Base-by-base conservation (phyloP, 2,888 invertebrate genomes). In the Corythucha ciliata region DNA sequence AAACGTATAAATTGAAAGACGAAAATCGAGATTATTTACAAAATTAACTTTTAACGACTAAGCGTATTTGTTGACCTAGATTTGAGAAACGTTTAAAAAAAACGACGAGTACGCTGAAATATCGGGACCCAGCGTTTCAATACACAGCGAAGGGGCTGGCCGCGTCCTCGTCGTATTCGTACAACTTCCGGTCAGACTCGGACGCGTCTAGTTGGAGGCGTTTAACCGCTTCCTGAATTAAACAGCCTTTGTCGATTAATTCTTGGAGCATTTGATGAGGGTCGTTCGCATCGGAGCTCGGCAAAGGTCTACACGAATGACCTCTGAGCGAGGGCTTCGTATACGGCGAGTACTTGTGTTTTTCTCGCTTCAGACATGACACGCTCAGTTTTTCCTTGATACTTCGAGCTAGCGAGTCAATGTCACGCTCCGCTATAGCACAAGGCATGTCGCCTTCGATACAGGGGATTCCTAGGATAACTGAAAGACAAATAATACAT, bases 201-300 rank as follows among this genome's bases (percentile, higher is more conserved):
- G 47, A 37, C 5, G 29, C 24, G n/a, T 37, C 41, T 21, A 41
- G 41, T 10, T 40, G 49, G 10, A 49, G 21, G 20, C 49, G 12
- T 21, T 49, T 40, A 33, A 49, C 49, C 14, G 49, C 49, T 24
- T 49, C 49, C 33, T 41, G 49, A n/a, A 49, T 49, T 12, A 49
- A 41, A 32, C 49, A 40, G 5, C 49, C 41, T 32, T 49, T 49
- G 33, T 41, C 42, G 29, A 49, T 29, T 2, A 49, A 33, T n/a
- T 49, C 49, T 41, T 49, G 49, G 18, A 49, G 24, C 40, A 41
- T 41, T 10, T 49, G 41, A 16, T 49, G 33, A 2, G 40, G 40
- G 41, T 49, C 49, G 4, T n/a, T n/a, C n/a, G n/a, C n/a, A n/a
- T n/a, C n/a, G n/a, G n/a, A n/a, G n/a, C n/a, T n/a, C n/a, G n/a